A percentile compares a stretch with the other conserved stretches of the same genome.
Conservation (phyloP, 2,888 invertebrate species). For the Coenonympha arcania region DNA sequence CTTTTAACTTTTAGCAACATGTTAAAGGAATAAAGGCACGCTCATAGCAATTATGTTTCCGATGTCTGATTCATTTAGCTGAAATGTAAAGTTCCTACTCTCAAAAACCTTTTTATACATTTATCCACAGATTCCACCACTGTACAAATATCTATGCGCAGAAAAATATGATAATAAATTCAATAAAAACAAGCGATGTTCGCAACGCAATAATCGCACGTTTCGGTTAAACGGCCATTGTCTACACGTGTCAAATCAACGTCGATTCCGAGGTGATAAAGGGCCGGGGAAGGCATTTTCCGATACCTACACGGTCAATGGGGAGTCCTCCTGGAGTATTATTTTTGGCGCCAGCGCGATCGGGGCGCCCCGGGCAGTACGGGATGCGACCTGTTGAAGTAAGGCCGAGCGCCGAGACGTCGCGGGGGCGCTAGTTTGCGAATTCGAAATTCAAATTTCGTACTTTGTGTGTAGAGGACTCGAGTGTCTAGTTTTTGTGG, state of each 20-base stretch:
- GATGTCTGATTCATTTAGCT: no score
- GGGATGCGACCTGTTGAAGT: slow-evolving; percentile 71
- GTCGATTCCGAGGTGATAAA: slow-evolving; percentile 41
- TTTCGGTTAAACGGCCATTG: slow-evolving; percentile 6
- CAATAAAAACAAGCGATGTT: no score
- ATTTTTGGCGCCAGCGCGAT: slow-evolving; percentile 71
- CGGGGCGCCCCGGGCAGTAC: slow-evolving; percentile 57
- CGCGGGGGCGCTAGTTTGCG: slow-evolving; percentile 40
- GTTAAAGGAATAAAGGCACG: no score
- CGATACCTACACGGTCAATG: slow-evolving; percentile 62
- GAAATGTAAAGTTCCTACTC: no score
- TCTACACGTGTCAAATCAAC: slow-evolving; percentile 38
- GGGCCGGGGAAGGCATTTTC: slow-evolving; percentile 61
- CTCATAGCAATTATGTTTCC: no score
- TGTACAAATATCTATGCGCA: no score
- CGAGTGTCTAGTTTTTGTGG: slow-evolving; percentile 18
- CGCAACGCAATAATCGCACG: no score
- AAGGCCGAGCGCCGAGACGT: slow-evolving; percentile 52
- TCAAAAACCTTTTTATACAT: no score
- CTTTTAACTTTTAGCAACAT: no score
- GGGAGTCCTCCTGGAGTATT: slow-evolving; percentile 64
- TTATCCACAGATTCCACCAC: no score
- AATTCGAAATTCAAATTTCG: slow-evolving; percentile 28
- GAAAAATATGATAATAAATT: no score
- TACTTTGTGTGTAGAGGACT: slow-evolving; percentile 23